These are phyloP conservation scores for Allenopithecus nigroviridis DNA, from an alignment of 2,797 vertebrate species.

Conservation along the genomic window DNA sequence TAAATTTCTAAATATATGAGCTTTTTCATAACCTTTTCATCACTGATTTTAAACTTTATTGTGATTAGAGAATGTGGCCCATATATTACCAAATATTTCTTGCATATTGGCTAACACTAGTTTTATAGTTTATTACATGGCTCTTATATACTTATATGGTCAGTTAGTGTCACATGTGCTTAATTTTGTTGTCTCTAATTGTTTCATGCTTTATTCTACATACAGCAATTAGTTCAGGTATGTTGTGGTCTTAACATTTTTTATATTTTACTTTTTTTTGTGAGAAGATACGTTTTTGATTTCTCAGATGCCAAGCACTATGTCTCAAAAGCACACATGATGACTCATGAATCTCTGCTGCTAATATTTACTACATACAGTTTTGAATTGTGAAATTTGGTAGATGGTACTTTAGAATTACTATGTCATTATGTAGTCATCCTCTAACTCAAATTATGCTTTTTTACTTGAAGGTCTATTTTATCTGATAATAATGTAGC, in stretches of 20 bases:
- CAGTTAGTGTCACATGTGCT: not conserved
- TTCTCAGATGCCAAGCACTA: not conserved
- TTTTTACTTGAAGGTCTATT: not conserved
- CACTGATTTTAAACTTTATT: not conserved
- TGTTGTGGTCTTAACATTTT: not conserved
- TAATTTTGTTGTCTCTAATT: not conserved
- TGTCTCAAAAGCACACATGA: not conserved
- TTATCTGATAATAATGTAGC: not conserved
- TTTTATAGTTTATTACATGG: not conserved
- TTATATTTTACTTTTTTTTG: not conserved
- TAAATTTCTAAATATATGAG: not conserved
- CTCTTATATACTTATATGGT: not conserved
- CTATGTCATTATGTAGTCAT: not conserved
- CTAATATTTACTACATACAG: not conserved
- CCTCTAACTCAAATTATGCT: not conserved
- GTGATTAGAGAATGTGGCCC: not conserved
- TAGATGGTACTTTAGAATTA: not conserved
- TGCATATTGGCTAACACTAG: not conserved
- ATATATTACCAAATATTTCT: not conserved
- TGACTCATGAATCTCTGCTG: not conserved
- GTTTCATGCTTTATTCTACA: not conserved
- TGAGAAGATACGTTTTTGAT: not conserved
- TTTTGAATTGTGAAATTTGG: not conserved
- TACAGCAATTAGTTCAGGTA: not conserved
- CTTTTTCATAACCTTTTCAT: not conserved